Evolutionary conservation across 2,113 vertebrate genomes (phyloP), one percentile per base, ranked within the genome.

Genomic region (Chionomys nivalis): DNA sequence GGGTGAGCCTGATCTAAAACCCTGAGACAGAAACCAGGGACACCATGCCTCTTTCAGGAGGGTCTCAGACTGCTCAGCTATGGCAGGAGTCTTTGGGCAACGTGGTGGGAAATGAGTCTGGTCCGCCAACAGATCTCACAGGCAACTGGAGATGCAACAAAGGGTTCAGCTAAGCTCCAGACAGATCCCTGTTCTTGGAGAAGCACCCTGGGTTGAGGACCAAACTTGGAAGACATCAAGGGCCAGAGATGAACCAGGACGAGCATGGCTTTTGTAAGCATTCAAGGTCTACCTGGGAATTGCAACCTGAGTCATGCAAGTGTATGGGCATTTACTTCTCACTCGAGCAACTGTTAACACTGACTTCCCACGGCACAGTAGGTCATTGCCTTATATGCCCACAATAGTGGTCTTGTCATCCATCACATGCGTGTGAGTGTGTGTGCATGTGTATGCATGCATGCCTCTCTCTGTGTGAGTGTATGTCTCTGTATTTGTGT

Each of bases 281-380:
- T 73, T 24, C n/a, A 4, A 12, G 49, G 26, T 31, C 49, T 13
- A 58, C 9, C 87, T 23, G 52, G 14, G 16, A 1, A 11, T 13
- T 23, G 26, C n/a, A 61, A 55, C 7, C 11, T 2, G n/a, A 24
- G 24, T 16, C 31, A 42, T 26, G 7, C 9, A 39, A 42, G 5
- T 75, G 49, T 16, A 10, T 21, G 24, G 79, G 36, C 58, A 39
- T 87, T n/a, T 65, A 2, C n/a, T 42, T 52, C 83, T 75, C 9
- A 0, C 33, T 44, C 72, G 65, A 39, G 19, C 81, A 77, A 65
- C 72, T 5, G 10, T 12, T 87, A n/a, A 12, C 76, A 4, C 73
- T 28, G 17, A 44, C 47, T 26, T 49, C 3, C 2, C 52, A 5
- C 36, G 42, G 42, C 0, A 0, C 0, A 8, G 16, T 16, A 0